Evolutionary conservation across 2,888 invertebrate genomes (phyloP), one percentile per base, ranked within the genome.

Genomic region (Phyllotreta striolata): DNA sequence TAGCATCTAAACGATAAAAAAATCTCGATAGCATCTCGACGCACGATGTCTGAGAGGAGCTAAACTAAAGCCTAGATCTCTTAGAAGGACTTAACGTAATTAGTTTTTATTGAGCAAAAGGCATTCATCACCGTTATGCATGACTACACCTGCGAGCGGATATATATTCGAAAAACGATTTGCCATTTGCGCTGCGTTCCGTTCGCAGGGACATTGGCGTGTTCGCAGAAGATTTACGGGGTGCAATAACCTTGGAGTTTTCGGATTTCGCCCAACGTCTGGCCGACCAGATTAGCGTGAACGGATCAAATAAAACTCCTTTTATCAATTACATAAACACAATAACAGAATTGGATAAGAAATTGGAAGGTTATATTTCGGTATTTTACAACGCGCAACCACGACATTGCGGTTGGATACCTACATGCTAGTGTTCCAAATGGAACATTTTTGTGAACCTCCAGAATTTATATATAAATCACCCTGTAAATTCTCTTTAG

Each of bases 81-180:
- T 35, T 47, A 35, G 52, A 54, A 60, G 35, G 40, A 37, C 52
- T 52, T 52, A 52, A 52, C 41, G 40, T 60, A 54, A 60, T 60
- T 60, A 60, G 52, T 52, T 60, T 54, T 60, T 44, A 54, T 60
- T 52, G 60, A 37, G 52, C 52, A 60, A 52, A 54, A 60, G 44
- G 44, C 60, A 60, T 60, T 60, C 60, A 44, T 60, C 60, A 60
- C 60, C 44, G 60, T 43, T 60, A 60, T 38, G 60, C 60, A 60
- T 60, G 60, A 60, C 52, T 60, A 14, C 60, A 60, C 44, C 38
- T 24, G 60, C 12, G 59, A 51, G 38, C 41, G 10, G 51, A 51
- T 52, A 38, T 47, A 40, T 24, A 14, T 47, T 47, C 47, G 14
- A 47, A 47, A 47, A 47, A 47, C 47, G 47, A 12, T 47, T 49